Percentiles rank a stretch among this genome's conserved stretches.
These are phyloP conservation scores for Peromyscus polionotus DNA, from an alignment of 2,113 vertebrate genomes.

Conservation along the genomic window DNA sequence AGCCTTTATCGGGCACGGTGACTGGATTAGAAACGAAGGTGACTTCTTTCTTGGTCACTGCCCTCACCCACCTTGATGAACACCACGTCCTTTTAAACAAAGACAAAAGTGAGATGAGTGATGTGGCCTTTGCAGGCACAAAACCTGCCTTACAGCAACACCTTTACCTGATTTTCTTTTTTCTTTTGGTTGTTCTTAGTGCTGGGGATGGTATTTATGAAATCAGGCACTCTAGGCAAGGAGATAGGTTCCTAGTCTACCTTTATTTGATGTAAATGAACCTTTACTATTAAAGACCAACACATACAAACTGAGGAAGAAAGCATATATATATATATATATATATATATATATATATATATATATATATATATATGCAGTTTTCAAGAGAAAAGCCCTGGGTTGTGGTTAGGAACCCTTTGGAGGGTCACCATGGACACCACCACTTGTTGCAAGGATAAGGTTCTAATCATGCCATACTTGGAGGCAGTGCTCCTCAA, in stretches of 20 bases:
- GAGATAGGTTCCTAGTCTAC: neutral
- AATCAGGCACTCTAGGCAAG: neutral
- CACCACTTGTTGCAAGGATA: neutral
- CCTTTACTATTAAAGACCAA: neutral
- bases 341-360: too few relatives aligned
- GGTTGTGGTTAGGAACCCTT: neutral
- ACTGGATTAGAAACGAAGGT: neutral
- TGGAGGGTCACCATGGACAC: neutral
- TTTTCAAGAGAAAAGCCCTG: slow-evolving; percentile 9
- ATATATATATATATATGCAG: neutral
- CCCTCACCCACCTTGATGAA: neutral
- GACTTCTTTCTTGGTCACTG: neutral
- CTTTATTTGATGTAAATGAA: neutral
- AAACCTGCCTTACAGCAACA: neutral
- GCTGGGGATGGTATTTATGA: neutral
- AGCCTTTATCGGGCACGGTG: neutral
- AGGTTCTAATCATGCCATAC: neutral
- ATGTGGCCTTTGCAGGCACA: neutral
- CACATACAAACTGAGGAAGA: neutral
- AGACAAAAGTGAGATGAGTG: neutral
- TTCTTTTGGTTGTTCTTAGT: neutral
- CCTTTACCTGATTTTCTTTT: neutral
- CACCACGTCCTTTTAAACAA: neutral
- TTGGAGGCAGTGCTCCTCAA: neutral
- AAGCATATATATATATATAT: too few relatives aligned